Conservation (phyloP, 2,797 vertebrate species). For the Ataeniobius toweri region DNA sequence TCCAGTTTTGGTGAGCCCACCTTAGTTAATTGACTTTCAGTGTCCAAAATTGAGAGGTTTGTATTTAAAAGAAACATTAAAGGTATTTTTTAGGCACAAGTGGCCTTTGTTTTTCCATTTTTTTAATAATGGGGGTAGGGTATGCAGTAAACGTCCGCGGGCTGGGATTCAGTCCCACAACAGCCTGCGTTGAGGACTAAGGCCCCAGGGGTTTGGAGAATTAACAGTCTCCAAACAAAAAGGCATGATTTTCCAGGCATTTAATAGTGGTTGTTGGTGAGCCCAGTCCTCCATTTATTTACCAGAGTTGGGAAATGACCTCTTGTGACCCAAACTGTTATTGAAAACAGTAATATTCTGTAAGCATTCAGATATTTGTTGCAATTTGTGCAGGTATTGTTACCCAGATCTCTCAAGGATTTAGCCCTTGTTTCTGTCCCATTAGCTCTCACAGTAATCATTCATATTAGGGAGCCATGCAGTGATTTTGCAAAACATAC, state of each 20-base stretch:
- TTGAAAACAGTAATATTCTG: not conserved
- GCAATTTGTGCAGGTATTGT: not conserved
- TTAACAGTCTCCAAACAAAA: not conserved
- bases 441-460: not conserved
- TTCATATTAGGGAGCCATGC: not conserved
- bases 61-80: too few species aligned
- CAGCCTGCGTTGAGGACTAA: too few species aligned
- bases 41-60: not conserved
- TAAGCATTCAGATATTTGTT: not conserved
- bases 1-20: not conserved
- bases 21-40: not conserved
- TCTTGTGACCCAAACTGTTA: not conserved
- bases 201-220: not conserved
- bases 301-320: not conserved
- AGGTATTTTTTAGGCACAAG: too few species aligned
- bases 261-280: not conserved
- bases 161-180: too few species aligned
- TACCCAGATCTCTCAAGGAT: too few species aligned
- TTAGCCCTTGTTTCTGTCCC: too few species aligned
- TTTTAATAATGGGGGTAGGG: too few species aligned
- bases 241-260: not conserved
- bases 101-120: too few species aligned
- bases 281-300: not conserved
- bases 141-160: too few species aligned
- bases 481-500: not conserved